Percentiles rank a stretch among this genome's conserved stretches.
Conservation (phyloP, 2,113 vertebrate species). For the Pionites leucogaster region DNA sequence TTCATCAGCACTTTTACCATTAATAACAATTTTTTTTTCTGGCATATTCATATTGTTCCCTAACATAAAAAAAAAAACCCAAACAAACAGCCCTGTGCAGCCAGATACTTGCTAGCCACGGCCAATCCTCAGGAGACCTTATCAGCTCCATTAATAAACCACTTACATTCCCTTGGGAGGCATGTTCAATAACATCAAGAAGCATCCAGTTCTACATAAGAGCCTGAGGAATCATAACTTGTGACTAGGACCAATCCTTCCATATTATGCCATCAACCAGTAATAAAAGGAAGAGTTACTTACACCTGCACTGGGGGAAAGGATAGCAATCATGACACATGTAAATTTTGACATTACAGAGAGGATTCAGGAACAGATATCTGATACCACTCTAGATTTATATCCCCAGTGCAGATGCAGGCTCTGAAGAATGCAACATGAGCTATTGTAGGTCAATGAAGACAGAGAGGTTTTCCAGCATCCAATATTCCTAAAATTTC, state of each 20-base stretch:
- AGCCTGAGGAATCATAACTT: not conserved
- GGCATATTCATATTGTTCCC: not conserved
- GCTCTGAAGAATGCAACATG: not conserved
- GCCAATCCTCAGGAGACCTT: not conserved
- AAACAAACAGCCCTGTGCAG: not conserved
- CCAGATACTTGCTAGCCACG: not conserved
- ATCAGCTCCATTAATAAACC: not conserved
- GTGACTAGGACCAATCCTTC: not conserved
- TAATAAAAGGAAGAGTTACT: not conserved
- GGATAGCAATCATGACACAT: not conserved
- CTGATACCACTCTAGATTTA: not conserved
- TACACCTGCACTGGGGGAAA: not conserved
- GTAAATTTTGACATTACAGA: not conserved
- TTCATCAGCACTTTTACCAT: not conserved
- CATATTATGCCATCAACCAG: not conserved
- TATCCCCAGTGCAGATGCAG: not conserved
- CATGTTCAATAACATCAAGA: not conserved
- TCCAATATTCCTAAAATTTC: not conserved
- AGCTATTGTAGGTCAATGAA: not conserved
- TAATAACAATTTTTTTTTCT: not conserved
- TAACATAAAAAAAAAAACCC: not conserved
- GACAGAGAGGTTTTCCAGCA: not conserved
- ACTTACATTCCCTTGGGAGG: not conserved
- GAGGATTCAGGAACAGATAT: not conserved
- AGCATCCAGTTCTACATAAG: not conserved